Base-by-base conservation (phyloP, 2,888 invertebrate genomes). In the Oscheius sp. region DNA sequence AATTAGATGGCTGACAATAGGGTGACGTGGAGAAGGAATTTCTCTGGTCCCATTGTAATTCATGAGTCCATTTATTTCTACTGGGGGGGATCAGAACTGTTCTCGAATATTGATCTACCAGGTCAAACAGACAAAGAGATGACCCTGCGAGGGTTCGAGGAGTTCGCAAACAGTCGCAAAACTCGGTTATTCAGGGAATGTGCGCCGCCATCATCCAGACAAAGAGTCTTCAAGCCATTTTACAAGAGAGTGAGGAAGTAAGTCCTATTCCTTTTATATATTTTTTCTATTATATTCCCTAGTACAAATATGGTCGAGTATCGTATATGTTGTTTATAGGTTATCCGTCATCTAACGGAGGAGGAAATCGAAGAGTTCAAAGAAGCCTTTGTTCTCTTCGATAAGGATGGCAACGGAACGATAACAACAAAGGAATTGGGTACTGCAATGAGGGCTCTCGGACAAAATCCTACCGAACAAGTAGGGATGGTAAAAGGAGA, bases 401-500 rank as follows among this genome's bases (percentile, higher is more conserved):
- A 77, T 38, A 77, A 77, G 69, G 77, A 77, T 45, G 77, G 74
- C 36, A 73, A 77, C 41, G 77, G 77, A 14, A 77, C 77, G 28
- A 77, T 77, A 49, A 75, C 75, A 9, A 77, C 72, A 36, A 75
- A 77, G 51, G 77, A 77, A 65, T 51, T 77, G 63, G 77, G 77
- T 12, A 70, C 72, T 1, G 77, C 77, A 6, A 77, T 77, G 77
- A 57, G 77, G 50, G 72, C 77, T 3, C 61, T 77, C 9, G 77
- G 77, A n/a, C 77, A 77, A 54, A 77, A 77, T 56, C 77, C 77
- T 4, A 77, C 77, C 0, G 77, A 77, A 63, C 77, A 77, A 69
- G 77, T 75, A 32, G 2, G n/a, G n/a, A n/a, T n/a, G n/a, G n/a
- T n/a, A n/a, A n/a, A n/a, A n/a, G n/a, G n/a, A n/a, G n/a, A n/a